phyloP scores from a whole-genome alignment of 1,140 invertebrate genomes.

The Ectropis grisescens region DNA sequence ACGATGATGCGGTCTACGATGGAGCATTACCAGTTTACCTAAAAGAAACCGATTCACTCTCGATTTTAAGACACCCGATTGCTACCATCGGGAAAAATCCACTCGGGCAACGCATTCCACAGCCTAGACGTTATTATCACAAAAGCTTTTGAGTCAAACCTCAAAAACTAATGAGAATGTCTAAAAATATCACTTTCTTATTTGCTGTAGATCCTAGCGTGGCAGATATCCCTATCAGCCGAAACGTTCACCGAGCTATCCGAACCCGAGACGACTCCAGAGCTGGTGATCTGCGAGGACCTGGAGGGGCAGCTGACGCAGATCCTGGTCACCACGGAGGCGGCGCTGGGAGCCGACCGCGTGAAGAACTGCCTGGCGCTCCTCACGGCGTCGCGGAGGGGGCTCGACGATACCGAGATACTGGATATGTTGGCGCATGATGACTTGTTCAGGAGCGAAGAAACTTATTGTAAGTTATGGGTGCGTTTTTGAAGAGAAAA shows the following conservation, averaged over 20 bases:
- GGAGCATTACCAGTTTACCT: too few species aligned
- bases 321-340: constrained; percentile 77
- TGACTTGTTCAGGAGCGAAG: constrained; percentile 76
- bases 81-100: too few species aligned
- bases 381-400: constrained; percentile 77
- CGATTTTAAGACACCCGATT: too few species aligned
- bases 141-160: too few species aligned
- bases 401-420: constrained; percentile 82
- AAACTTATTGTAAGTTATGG: constrained; percentile 74
- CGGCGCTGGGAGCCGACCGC: constrained; percentile 73
- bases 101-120: too few species aligned
- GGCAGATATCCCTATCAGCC: constrained; percentile 75
- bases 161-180: too few species aligned
- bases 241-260: constrained; percentile 54
- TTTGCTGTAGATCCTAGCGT: constrained; percentile 76
- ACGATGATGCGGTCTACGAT: too few species aligned
- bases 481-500: too few species aligned
- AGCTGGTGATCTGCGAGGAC: constrained; percentile 64
- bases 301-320: constrained; percentile 72
- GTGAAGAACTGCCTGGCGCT: constrained; percentile 74
- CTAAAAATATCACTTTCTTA: too few species aligned
- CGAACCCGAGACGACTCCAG: constrained; percentile 40
- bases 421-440: constrained; percentile 80
- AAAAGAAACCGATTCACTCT: too few species aligned
- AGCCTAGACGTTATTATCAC: too few species aligned